Conservation (phyloP, 2,888 invertebrate species). For the Neocrepidodera transversa region DNA sequence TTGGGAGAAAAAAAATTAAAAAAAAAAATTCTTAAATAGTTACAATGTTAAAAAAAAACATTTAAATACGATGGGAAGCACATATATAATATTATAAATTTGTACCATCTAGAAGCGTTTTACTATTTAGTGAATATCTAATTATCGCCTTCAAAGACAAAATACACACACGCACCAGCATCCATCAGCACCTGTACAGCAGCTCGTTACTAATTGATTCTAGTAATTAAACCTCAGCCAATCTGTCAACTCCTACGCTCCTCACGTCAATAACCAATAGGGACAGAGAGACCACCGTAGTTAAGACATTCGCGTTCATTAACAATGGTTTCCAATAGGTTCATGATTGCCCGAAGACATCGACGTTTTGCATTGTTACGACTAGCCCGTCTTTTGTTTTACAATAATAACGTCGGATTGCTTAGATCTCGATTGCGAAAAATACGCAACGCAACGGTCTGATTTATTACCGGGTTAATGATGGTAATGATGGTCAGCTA, state of each 20-base stretch:
- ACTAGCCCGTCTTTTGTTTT: conserved; percentile 44
- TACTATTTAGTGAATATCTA: too few species aligned
- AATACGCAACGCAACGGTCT: not conserved
- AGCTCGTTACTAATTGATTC: conserved; percentile 44
- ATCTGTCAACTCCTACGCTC: conserved; percentile 51
- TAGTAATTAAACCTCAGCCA: conserved; percentile 50
- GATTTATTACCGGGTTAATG: conserved; percentile 28
- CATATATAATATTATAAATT: too few species aligned
- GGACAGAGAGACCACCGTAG: conserved; percentile 50
- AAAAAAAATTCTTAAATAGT: too few species aligned
- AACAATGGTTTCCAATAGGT: conserved; percentile 45
- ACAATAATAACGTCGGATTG: conserved; percentile 35
- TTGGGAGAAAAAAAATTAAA: too few species aligned
- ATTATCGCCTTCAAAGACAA: conserved; percentile 1
- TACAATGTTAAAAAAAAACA: too few species aligned
- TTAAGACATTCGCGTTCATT: conserved; percentile 53
- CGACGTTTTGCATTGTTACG: conserved; percentile 38
- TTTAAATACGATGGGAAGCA: too few species aligned
- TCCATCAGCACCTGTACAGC: not conserved
- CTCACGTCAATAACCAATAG: conserved; percentile 41
- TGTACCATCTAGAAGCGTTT: too few species aligned
- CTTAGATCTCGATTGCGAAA: conserved; percentile 16
- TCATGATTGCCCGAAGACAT: conserved; percentile 49
- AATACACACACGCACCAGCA: conserved; percentile 1
- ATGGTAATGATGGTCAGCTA: conserved; percentile 18